Evolutionary conservation across 1,140 invertebrate species (phyloP).

Genomic region (Drosophila paulistorum): DNA sequence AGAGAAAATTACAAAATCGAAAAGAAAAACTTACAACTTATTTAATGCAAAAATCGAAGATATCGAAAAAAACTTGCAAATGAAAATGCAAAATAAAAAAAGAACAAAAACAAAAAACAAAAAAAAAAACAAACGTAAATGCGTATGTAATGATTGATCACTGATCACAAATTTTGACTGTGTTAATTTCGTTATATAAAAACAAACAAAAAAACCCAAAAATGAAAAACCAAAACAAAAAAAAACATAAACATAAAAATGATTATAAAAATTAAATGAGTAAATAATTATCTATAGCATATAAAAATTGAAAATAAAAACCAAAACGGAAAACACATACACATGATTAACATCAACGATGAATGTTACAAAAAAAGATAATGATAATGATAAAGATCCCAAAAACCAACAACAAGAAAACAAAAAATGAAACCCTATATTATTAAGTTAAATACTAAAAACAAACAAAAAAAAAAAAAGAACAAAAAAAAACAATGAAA

Average conservation of each 20-base stretch:
- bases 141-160: conserved; percentile 81
- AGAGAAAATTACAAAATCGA: conserved; percentile 9
- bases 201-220: conserved; percentile 53
- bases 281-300: conserved; percentile 77
- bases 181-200: conserved; percentile 82
- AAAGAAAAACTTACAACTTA: conserved; percentile 21
- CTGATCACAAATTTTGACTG: conserved; percentile 82
- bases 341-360: conserved; percentile 65
- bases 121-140: conserved; percentile 66
- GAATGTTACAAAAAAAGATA: conserved; percentile 68
- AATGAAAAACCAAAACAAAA: conserved; percentile 38
- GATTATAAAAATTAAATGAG: conserved; percentile 51
- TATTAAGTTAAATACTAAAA: conserved; percentile 75
- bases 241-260: conserved; percentile 15
- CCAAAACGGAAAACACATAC: conserved; percentile 49
- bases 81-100: conserved; percentile 26
- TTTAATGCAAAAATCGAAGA: conserved; percentile 21
- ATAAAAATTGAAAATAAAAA: conserved; percentile 45
- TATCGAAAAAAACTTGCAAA: conserved; percentile 8
- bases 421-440: conserved; percentile 55
- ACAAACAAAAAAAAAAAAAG: too few species aligned
- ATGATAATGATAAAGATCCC: conserved; percentile 47
- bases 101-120: conserved; percentile 36
- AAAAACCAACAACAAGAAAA: conserved; percentile 42
- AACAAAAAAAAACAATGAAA: conserved; percentile 35